These are phyloP conservation scores for Sarcoramphus papa DNA, from an alignment of 2,797 vertebrate genomes.

Conservation along the genomic window DNA sequence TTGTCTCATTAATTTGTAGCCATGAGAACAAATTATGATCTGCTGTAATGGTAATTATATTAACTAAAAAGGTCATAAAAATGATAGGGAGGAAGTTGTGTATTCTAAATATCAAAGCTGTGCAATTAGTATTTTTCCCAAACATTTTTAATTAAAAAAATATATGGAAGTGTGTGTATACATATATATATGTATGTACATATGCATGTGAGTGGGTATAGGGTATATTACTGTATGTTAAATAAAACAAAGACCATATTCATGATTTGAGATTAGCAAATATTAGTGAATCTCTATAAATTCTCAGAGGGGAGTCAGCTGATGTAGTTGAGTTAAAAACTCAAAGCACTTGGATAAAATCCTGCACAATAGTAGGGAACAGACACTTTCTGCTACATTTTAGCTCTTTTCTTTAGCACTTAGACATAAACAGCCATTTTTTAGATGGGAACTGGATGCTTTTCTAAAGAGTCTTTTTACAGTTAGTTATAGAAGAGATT, in stretches of 20 bases:
- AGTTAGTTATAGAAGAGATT: neutral
- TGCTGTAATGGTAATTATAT: neutral
- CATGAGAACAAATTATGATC: slow-evolving; percentile 28
- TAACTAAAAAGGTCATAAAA: neutral
- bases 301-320: neutral
- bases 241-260: neutral
- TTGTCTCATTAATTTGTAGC: slow-evolving; percentile 4
- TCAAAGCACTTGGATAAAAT: neutral
- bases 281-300: neutral
- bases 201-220: neutral
- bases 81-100: neutral
- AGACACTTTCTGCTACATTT: neutral
- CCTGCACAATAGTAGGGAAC: no score
- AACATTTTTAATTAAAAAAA: neutral
- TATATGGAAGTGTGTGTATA: accelerated
- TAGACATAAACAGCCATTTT: neutral
- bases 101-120: neutral
- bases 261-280: neutral
- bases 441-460: neutral
- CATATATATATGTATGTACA: accelerated
- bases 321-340: neutral
- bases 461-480: neutral
- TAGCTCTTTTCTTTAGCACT: neutral
- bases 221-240: neutral
- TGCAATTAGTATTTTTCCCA: neutral